These are phyloP conservation scores for Micromys minutus DNA, from an alignment of 2,113 vertebrate species.

Conservation along the genomic window DNA sequence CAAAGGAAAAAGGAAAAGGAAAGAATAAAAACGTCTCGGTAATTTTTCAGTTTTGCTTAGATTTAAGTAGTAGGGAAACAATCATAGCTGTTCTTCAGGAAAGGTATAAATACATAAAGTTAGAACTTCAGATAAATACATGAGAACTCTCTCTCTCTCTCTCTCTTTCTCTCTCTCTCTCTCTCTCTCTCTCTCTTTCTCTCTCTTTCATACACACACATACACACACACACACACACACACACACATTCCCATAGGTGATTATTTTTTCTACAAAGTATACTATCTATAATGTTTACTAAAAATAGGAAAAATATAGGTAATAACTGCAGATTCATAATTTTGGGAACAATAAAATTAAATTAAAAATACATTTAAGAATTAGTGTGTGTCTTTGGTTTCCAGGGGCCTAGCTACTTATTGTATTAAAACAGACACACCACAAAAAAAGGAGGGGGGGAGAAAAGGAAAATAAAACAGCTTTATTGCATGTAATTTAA, in stretches of 20 bases:
- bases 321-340: background rate
- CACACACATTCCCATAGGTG: background rate
- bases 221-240: background rate
- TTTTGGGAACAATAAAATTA: background rate
- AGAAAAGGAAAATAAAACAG: background rate
- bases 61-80: background rate
- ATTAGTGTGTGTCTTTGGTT: background rate
- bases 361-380: background rate
- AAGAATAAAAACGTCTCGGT: background rate
- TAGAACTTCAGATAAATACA: background rate
- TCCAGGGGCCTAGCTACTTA: background rate
- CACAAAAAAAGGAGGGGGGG: background rate
- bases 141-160: no score
- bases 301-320: background rate
- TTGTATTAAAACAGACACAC: background rate
- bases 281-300: background rate
- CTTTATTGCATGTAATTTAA: background rate
- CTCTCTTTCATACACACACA: no score
- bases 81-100: background rate
- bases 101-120: background rate
- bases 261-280: background rate
- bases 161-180: no score
- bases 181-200: no score
- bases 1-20: background rate
- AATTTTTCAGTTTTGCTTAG: background rate